Evolutionary conservation across 2,888 invertebrate genomes (phyloP).

Genomic region (Altica lythri): DNA sequence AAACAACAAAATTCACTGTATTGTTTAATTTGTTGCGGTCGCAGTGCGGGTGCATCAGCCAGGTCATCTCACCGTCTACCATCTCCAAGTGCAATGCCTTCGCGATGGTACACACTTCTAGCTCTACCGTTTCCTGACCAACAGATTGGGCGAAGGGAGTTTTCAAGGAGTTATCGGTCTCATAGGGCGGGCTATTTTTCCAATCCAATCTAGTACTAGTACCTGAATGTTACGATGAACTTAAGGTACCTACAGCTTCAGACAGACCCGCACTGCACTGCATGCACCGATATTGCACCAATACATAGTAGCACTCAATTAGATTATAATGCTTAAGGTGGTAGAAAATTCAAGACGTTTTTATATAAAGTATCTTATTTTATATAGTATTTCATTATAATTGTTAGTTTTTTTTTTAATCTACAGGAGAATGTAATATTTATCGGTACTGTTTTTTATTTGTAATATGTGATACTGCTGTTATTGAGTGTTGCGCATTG

Average conservation of each 20-base stretch:
- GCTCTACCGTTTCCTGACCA: slow-evolving; percentile 93
- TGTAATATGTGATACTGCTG: too few species aligned
- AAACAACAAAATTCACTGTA: too few species aligned
- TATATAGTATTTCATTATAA: too few species aligned
- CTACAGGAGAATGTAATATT: too few species aligned
- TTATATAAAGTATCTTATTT: too few species aligned
- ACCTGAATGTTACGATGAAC: slow-evolving; percentile 12
- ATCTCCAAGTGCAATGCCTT: slow-evolving; percentile 68
- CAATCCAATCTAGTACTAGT: slow-evolving; percentile 69
- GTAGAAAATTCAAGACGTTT: too few species aligned
- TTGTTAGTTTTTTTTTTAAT: too few species aligned
- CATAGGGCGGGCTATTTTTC: slow-evolving; percentile 88
- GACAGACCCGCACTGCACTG: slow-evolving; percentile 46
- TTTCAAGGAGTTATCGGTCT: slow-evolving; percentile 73
- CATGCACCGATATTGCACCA: slow-evolving; percentile 37
- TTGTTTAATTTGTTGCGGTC: slow-evolving; percentile 33
- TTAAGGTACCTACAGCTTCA: slow-evolving; percentile 38
- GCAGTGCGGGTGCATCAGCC: slow-evolving; percentile 57
- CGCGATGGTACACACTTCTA: slow-evolving; percentile 87
- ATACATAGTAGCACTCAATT: slow-evolving; percentile 10
- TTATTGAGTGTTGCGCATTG: too few species aligned
- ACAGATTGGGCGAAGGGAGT: slow-evolving; percentile 85
- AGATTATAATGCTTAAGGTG: too few species aligned
- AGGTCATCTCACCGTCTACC: slow-evolving; percentile 59
- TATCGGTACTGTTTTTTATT: too few species aligned